phyloP scores from a whole-genome alignment of 1,140 invertebrate genomes.

The Coenobita brevimanus region DNA sequence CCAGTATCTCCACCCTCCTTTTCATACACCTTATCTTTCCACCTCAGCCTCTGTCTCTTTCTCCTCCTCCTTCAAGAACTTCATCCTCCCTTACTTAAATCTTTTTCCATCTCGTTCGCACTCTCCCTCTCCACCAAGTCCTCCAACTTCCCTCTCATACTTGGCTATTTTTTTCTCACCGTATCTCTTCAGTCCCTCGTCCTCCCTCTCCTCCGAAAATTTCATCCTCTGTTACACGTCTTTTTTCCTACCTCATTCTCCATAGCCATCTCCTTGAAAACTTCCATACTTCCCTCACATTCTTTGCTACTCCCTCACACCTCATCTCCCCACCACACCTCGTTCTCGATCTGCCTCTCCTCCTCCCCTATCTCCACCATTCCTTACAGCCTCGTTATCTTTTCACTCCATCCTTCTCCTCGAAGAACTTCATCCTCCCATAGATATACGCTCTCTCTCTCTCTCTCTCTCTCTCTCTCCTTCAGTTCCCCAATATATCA shows the following conservation, averaged over 20 bases:
- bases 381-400: background rate
- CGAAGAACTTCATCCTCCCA: background rate
- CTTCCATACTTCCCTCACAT: background rate
- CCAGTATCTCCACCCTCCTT: no score
- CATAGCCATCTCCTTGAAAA: background rate
- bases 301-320: background rate
- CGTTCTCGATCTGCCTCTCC: background rate
- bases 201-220: background rate
- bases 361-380: background rate
- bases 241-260: background rate
- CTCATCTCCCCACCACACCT: background rate
- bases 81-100: no score
- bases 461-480: slow-evolving; percentile 30
- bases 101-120: no score
- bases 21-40: no score
- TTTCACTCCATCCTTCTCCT: background rate
- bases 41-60: no score
- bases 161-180: no score
- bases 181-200: background rate
- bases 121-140: no score
- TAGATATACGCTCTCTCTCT: no score
- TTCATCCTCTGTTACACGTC: background rate
- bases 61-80: no score
- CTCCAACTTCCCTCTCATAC: no score
- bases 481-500: background rate